Base-by-base conservation (phyloP, 2,888 invertebrate genomes). In the Acleris laterana region DNA sequence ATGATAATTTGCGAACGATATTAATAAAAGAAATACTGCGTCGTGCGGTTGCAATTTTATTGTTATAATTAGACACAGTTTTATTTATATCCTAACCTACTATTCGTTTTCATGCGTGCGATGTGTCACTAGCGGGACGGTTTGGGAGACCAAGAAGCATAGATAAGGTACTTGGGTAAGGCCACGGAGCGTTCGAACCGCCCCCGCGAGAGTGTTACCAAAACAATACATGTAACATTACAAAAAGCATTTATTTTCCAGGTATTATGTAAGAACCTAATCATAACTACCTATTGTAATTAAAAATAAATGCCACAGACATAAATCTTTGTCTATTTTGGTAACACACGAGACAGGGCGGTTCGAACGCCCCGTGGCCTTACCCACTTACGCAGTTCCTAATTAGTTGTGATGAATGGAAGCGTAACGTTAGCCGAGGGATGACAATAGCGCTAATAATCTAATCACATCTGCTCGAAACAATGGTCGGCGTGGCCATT, bases 31-130 rank as follows among this genome's bases (percentile, higher is more conserved):
- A 32, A 57, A 28, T 28, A 50, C 19, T 19, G 51, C 57, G 61
- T 62, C 66, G 59, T 70, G 70, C 71, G 73, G 71, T 71, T 69
- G 71, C 70, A 66, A 66, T 69, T 69, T 71, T 77, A 75, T 76
- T 71, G 73, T 74, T 72, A 76, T 76, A 72, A 75, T 63, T 68
- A 75, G 73, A 75, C 74, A 74, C 70, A 56, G 70, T 77, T 71
- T 72, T 76, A 76, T 75, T 78, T 79, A 77, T 76, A 77, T 76
- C 74, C 69, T 76, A 77, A 77, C 81, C 79, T 80, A 78, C 77
- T 79, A 77, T 78, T 76, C 74, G 72, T 72, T 62, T 66, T 77
- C 65, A 70, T 72, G 72, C 69, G 69, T 69, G 71, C 71, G 74
- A 72, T 70, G 71, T 72, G 68, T 69, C 71, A 63, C 71, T 78